Evolutionary conservation across 2,888 invertebrate species (phyloP).

Genomic region (Cantharis lateralis): DNA sequence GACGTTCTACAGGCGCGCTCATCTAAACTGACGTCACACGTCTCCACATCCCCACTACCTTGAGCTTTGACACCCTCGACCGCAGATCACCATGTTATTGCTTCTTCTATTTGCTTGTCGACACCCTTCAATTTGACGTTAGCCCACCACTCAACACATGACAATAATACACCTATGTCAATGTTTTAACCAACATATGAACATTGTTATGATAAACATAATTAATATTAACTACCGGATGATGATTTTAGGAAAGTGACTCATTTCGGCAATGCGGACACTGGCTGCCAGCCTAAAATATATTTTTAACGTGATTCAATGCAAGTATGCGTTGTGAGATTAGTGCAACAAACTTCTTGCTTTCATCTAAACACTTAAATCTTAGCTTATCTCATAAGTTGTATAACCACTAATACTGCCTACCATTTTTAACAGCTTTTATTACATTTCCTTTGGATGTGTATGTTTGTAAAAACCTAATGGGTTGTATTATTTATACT

Average conservation of each 20-base stretch:
- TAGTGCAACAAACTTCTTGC: not conserved
- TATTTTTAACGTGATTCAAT: not conserved
- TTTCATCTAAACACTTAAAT: not conserved
- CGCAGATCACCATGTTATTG: constrained; percentile 56
- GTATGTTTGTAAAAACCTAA: no score
- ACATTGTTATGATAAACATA: not conserved
- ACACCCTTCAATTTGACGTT: constrained; percentile 45
- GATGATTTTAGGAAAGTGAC: not conserved
- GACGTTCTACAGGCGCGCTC: constrained; percentile 49
- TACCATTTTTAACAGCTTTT: no score
- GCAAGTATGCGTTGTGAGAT: not conserved
- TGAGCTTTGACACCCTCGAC: constrained; percentile 56
- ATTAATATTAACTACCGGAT: not conserved
- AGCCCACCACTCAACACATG: constrained; percentile 27
- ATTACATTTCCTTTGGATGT: no score
- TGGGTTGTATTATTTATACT: no score
- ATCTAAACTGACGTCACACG: constrained; percentile 52
- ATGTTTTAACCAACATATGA: constrained; percentile 15
- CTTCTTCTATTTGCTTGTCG: constrained; percentile 56
- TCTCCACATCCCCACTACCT: constrained; percentile 49
- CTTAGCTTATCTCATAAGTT: not conserved
- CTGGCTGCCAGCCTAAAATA: not conserved
- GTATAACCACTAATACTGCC: no score
- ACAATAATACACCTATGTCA: constrained; percentile 6
- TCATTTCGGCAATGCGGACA: not conserved